Evolutionary conservation across 2,113 vertebrate genomes (phyloP), one percentile per base, ranked within the genome.

Genomic region (Elephas maximus): DNA sequence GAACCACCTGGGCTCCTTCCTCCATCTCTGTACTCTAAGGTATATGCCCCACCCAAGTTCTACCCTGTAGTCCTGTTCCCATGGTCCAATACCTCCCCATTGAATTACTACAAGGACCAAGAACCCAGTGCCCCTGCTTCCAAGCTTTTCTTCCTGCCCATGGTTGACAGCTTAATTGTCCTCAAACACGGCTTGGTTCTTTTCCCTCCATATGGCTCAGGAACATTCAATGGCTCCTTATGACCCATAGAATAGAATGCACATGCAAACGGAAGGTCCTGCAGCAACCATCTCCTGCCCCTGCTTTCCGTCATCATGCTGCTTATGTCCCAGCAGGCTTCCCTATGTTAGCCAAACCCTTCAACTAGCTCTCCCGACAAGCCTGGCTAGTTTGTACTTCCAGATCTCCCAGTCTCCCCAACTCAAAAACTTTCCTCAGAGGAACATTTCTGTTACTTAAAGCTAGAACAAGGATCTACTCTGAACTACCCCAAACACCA

Each of bases 331-430:
- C n/a, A 71, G 2, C 9, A 23, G 4, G 20, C 44, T 76, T 71
- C 6, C 73, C 23, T 4, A 33, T 11, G 8, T n/a, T 37, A 10
- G 3, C 67, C 65, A 41, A 57, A 79, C 0, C 76, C 67, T 18
- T 20, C 30, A 23, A 17, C 5, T 48, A 6, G 0, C 48, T 15
- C 51, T 30, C 45, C 18, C 8, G 20, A 3, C 0, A 2, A 44
- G 26, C 20, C 15, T 73, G 21, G 44, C 30, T 37, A 45, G 33
- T 48, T 57, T 51, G 41, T 17, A 37, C 65, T 82, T 87, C 67
- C 78, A 78, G n/a, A 33, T 17, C 71, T 26, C 23, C 48, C 62
- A 7, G 21, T 73, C 18, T 81, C 8, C 33, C 30, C 41, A 67
- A 30, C 73, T 71, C 37, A 4, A 67, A 82, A 5, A 45, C 26